phyloP scores from a whole-genome alignment of 2,888 invertebrate species.

The Calameuta pallipes region DNA sequence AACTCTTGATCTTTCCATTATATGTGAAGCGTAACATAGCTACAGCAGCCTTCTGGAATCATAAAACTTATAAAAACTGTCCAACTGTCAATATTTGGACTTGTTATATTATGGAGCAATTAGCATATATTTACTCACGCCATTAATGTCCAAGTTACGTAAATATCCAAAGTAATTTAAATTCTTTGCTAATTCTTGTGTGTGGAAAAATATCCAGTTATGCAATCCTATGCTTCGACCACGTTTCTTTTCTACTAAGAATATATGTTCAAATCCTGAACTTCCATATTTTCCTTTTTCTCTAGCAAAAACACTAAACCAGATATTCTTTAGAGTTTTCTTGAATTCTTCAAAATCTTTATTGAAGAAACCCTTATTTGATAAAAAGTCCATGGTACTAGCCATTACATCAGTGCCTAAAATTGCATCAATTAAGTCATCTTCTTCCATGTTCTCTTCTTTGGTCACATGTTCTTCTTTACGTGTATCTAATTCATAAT shows the following conservation, averaged over 20 bases:
- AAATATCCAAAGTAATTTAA: conserved; percentile 65
- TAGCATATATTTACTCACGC: conserved; percentile 39
- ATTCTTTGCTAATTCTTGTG: conserved; percentile 64
- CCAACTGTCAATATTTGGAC: neutral
- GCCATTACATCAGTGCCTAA: conserved; percentile 30
- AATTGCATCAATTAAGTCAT: conserved; percentile 38
- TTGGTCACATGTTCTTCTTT: conserved; percentile 32
- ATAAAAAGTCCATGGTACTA: conserved; percentile 38
- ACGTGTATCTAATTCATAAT: conserved; percentile 35
- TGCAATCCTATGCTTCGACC: conserved; percentile 68
- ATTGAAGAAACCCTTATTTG: conserved; percentile 35
- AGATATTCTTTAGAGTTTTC: conserved; percentile 47
- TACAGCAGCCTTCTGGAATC: conserved; percentile 57
- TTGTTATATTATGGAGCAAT: neutral
- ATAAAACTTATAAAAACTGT: conserved; percentile 18
- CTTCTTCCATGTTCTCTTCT: conserved; percentile 33
- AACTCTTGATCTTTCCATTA: conserved; percentile 58
- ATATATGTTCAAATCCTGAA: conserved; percentile 73
- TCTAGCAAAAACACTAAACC: conserved; percentile 67
- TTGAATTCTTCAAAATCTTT: conserved; percentile 41
- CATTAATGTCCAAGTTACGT: conserved; percentile 46
- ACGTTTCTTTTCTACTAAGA: conserved; percentile 70
- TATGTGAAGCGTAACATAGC: conserved; percentile 61
- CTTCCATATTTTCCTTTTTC: conserved; percentile 65
- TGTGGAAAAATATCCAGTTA: conserved; percentile 71